phyloP scores from a whole-genome alignment of 2,888 invertebrate species.

The Busseola fusca region DNA sequence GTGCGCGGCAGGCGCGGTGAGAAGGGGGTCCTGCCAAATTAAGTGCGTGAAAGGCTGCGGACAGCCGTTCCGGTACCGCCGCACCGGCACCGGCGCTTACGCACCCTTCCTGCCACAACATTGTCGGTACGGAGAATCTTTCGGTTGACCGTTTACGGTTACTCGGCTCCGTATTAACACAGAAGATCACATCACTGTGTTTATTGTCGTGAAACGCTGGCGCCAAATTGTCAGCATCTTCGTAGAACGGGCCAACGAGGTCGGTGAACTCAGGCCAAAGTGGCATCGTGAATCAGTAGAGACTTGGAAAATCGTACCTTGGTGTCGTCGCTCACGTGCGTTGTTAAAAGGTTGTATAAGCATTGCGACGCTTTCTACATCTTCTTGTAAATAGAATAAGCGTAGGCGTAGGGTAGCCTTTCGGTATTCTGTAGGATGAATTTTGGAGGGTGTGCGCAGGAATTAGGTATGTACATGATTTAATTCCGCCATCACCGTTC shows the following conservation, averaged over 20 bases:
- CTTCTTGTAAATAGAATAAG: slow-evolving; percentile 77
- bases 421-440: too few relatives aligned
- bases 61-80: slow-evolving; percentile 76
- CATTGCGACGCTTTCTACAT: slow-evolving; percentile 83
- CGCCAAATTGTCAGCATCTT: slow-evolving; percentile 69
- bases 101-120: slow-evolving; percentile 65
- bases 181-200: slow-evolving; percentile 47
- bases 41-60: slow-evolving; percentile 88
- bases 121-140: slow-evolving; percentile 52
- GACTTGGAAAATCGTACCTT: slow-evolving; percentile 73
- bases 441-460: too few relatives aligned
- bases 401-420: too few relatives aligned
- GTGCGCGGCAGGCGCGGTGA: slow-evolving; percentile 74
- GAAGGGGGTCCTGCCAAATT: slow-evolving; percentile 88
- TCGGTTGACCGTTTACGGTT: slow-evolving; percentile 58
- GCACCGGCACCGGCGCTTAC: slow-evolving; percentile 63
- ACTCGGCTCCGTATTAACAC: slow-evolving; percentile 44
- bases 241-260: slow-evolving; percentile 73
- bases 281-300: slow-evolving; percentile 75
- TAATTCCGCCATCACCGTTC: too few relatives aligned
- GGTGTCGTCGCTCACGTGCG: slow-evolving; percentile 72
- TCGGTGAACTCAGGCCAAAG: slow-evolving; percentile 76
- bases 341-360: slow-evolving; percentile 83
- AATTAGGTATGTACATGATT: too few relatives aligned
- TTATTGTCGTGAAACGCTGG: slow-evolving; percentile 65